These are phyloP conservation scores for Oncorhynchus kisutch DNA, from an alignment of 2,113 vertebrate species.

Conservation along the genomic window DNA sequence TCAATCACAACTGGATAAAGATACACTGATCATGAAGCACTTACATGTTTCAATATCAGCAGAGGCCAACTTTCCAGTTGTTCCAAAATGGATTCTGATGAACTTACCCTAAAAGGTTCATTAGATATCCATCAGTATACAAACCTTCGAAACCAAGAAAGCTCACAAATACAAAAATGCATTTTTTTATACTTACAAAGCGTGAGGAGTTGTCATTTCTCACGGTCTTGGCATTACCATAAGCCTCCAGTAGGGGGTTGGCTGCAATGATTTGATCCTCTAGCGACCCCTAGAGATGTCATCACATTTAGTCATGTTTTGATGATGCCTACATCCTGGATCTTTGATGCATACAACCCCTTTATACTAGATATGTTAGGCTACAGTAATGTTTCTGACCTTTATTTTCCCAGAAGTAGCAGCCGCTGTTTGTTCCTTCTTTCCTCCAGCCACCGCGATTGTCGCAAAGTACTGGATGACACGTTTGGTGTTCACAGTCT, in stretches of 20 bases:
- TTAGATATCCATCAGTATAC: not conserved
- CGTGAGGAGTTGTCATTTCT: conserved; percentile 81
- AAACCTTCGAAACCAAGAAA: not conserved
- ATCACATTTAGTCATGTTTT: conserved; percentile 1
- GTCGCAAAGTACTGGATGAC: conserved; percentile 97
- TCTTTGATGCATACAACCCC: not conserved
- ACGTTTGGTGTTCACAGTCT: conserved; percentile 95
- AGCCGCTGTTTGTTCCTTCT: conserved; percentile 42
- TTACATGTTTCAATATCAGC: conserved; percentile 97
- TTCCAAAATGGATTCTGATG: conserved; percentile 89
- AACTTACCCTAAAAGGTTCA: conserved; percentile 81
- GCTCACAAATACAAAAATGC: not conserved
- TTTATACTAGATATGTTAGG: not conserved
- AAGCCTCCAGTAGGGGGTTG: conserved; percentile 77
- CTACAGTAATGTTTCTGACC: conserved; percentile 52
- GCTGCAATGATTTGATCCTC: conserved; percentile 82
- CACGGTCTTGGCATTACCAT: conserved; percentile 79
- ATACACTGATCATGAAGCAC: conserved; percentile 29
- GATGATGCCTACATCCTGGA: not conserved
- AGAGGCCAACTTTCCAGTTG: conserved; percentile 91
- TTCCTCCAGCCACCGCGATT: conserved; percentile 84
- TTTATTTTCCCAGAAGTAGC: conserved; percentile 75
- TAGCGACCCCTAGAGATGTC: conserved; percentile 78
- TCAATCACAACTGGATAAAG: not conserved
- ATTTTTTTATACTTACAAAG: conserved; percentile 67